Conservation (phyloP, 2,888 invertebrate genomes). For the Scelioninae gen. 2 region DNA sequence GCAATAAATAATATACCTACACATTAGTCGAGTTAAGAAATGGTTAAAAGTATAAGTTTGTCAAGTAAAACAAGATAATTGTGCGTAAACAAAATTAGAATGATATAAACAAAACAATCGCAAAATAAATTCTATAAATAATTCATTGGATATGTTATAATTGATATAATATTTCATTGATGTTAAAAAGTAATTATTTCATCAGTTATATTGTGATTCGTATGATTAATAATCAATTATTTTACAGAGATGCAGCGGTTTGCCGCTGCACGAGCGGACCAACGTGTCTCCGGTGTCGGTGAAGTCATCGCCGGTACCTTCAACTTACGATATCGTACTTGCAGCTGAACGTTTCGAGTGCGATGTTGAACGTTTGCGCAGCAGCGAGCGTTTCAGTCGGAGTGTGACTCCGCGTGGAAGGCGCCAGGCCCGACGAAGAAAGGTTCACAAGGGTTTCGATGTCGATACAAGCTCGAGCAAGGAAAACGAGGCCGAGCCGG, state of each 20-base stretch:
- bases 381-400: conserved; percentile 81
- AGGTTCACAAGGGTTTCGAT: conserved; percentile 67
- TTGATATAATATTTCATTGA: too few species aligned
- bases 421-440: conserved; percentile 70
- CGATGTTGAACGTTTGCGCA: conserved; percentile 80
- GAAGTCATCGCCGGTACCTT: conserved; percentile 68
- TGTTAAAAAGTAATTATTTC: too few species aligned
- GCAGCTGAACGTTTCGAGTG: conserved; percentile 75
- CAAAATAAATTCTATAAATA: too few species aligned
- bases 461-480: conserved; percentile 69
- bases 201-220: too few species aligned
- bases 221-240: neutral
- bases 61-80: too few species aligned
- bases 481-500: conserved; percentile 70
- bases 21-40: too few species aligned
- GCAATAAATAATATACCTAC: too few species aligned
- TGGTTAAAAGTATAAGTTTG: too few species aligned
- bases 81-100: too few species aligned
- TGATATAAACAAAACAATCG: too few species aligned
- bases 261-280: conserved; percentile 73
- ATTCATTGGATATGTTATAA: too few species aligned
- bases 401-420: conserved; percentile 79
- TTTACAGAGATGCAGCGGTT: conserved; percentile 69
- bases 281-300: conserved; percentile 72
- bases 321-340: conserved; percentile 69